Evolutionary conservation across 2,888 invertebrate species (phyloP).

Genomic region (Microctonus hyperodae): DNA sequence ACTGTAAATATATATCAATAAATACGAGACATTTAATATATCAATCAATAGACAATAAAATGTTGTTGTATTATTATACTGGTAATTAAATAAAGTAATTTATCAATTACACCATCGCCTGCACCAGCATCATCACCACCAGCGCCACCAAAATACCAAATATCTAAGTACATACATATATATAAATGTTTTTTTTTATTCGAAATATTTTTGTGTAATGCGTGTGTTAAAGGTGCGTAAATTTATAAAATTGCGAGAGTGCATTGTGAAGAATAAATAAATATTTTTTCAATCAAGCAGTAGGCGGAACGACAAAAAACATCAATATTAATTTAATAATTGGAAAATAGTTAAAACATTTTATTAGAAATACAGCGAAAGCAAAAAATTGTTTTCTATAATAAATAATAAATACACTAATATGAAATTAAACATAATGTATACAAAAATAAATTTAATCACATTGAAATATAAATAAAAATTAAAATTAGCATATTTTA

Average conservation of each 20-base stretch:
- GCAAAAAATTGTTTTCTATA: not conserved
- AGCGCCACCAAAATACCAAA: no score
- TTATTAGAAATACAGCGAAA: no score
- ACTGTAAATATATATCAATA: not conserved
- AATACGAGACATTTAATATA: not conserved
- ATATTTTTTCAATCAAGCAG: not conserved
- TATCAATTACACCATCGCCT: not conserved
- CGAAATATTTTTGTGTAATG: no score
- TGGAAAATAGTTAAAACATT: not conserved
- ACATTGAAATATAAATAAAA: no score
- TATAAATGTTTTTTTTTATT: no score
- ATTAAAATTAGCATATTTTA: no score
- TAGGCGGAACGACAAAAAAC: slow-evolving; percentile 10
- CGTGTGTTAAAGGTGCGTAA: not conserved
- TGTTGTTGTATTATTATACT: not conserved
- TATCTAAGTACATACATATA: no score
- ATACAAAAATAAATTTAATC: no score
- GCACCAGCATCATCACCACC: no score
- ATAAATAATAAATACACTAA: not conserved
- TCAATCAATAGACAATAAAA: not conserved
- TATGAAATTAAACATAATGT: not conserved
- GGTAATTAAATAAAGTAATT: not conserved
- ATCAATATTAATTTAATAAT: not conserved
- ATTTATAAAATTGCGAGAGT: not conserved
- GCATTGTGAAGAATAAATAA: not conserved